Evolutionary conservation across 2,797 vertebrate species (phyloP), one percentile per base, ranked within the genome.

Genomic region (Varecia variegata): DNA sequence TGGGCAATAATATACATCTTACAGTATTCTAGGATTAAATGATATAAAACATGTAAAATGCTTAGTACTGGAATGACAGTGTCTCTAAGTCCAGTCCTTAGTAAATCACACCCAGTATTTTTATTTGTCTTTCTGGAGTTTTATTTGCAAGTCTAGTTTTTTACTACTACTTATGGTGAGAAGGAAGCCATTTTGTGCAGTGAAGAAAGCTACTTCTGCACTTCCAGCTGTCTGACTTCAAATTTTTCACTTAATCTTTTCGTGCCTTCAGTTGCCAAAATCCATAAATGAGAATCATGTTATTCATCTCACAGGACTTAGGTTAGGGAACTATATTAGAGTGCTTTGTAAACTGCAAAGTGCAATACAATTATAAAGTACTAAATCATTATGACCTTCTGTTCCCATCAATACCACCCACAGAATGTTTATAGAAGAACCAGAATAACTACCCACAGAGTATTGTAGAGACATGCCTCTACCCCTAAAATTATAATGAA

Each of bases 401-500:
- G 38, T 87, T 23, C 5, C 38, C 70, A n/a, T n/a, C 35, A 32
- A 4, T 10, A 54, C 20, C 58, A 40, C 58, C 87, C 40, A 74
- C 2, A 1, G 0, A n/a, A 20, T 85, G 58, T 68, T 89, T 93
- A 73, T 3, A 93, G 71, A 76, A 80, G 83, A 98, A 89, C 45
- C 79, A n/a, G 54, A 88, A 92, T 20, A 74, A 58, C 30, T 2
- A 12, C 84, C 21, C 0, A 38, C 11, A n/a, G 50, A 60, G 67
- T 68, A 3, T 3, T 0, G 50, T 1, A 0, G 79, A 56, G 27
- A 88, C 65, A n/a, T 94, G 88, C 96, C 90, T 94, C 60, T n/a
- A 65, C 45, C 88, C 60, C 30, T 11, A 86, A 89, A 50, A 71
- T 23, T 1, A 80, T 60, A 97, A 93, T 94, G 89, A 96, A 96